Base-by-base conservation (phyloP, 2,888 invertebrate species). In the Tipula helvola region DNA sequence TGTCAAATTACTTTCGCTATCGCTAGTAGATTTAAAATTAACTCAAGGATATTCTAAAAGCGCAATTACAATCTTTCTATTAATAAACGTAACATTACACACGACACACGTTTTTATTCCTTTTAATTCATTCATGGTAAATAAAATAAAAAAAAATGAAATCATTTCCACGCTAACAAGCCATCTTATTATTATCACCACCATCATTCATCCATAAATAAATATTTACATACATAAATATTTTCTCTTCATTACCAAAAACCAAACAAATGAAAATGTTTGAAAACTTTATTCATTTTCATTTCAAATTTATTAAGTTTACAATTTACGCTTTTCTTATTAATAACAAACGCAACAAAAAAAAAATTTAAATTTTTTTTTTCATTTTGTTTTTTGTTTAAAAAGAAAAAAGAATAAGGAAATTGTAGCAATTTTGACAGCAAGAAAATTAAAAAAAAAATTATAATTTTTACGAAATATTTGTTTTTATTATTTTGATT, bases 331-430 rank as follows among this genome's bases (percentile, higher is more conserved):
- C 52, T 71, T 28, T 71, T 71, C 71, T 28, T 71, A 28, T 71
- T 4, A 18, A 28, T 28, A 28, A 57, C 52, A 71, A n/a, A 71
- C 71, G 28, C 28, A 18, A 28, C 28, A 71, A n/a, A 52, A n/a
- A n/a, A 52, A 52, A 52, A 71, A 12, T 71, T 71, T 28, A 28
- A 28, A 18, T 71, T 28, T 28, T 71, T 71, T 71, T 57, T 28
- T 13, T 52, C n/a, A 28, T 57, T 28, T 71, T 71, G 18, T 18
- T 57, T 71, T 52, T 52, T 16, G 52, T 71, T 71, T 71, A 10
- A 71, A 71, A 71, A 71, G 71, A 71, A 71, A 71, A 71, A 71
- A 71, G 71, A 71, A 71, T 71, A 71, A 71, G 71, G 71, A 71
- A 71, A 71, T 71, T 71, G 28, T 71, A 71, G 71, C 71, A 71